A percentile compares a stretch with the other conserved stretches of the same genome.
These are phyloP conservation scores for Latheticus oryzae DNA, from an alignment of 2,888 invertebrate species.

Conservation along the genomic window DNA sequence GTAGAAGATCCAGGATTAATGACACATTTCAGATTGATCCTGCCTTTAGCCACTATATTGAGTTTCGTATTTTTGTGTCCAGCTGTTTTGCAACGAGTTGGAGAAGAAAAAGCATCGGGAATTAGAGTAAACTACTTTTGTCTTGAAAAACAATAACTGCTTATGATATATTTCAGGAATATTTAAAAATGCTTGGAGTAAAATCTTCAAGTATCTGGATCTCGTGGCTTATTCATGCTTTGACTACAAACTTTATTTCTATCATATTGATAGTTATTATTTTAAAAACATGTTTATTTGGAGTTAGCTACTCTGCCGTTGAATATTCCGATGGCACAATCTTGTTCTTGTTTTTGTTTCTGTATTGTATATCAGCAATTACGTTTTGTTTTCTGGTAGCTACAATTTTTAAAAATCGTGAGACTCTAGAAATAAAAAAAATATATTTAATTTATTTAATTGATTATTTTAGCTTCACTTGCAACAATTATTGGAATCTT, in stretches of 20 bases:
- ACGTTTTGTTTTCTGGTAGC: conserved; percentile 83
- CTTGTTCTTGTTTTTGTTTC: conserved; percentile 75
- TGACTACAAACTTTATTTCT: conserved; percentile 75
- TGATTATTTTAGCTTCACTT: conserved; percentile 53
- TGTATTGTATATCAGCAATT: conserved; percentile 78
- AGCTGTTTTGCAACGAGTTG: conserved; percentile 68
- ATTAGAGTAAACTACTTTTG: conserved; percentile 65
- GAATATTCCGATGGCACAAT: conserved; percentile 75
- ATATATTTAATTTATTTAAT: conserved; percentile 5
- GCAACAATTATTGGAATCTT: conserved; percentile 59
- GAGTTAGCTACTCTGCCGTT: conserved; percentile 71
- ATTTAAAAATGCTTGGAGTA: conserved; percentile 93
- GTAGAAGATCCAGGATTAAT: conserved; percentile 55
- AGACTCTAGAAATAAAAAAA: too few relatives aligned
- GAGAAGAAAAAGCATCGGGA: conserved; percentile 72
- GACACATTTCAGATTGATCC: conserved; percentile 57
- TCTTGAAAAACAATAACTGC: not conserved
- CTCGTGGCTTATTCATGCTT: conserved; percentile 86
- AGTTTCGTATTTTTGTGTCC: conserved; percentile 69
- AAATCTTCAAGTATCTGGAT: conserved; percentile 86
- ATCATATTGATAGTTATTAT: conserved; percentile 70
- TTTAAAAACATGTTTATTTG: conserved; percentile 69
- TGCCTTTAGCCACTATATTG: conserved; percentile 64
- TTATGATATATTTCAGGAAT: conserved; percentile 71
- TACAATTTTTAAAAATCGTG: too few relatives aligned